These are phyloP conservation scores for Uloborus diversus DNA, from an alignment of 1,140 invertebrate species.

Conservation along the genomic window DNA sequence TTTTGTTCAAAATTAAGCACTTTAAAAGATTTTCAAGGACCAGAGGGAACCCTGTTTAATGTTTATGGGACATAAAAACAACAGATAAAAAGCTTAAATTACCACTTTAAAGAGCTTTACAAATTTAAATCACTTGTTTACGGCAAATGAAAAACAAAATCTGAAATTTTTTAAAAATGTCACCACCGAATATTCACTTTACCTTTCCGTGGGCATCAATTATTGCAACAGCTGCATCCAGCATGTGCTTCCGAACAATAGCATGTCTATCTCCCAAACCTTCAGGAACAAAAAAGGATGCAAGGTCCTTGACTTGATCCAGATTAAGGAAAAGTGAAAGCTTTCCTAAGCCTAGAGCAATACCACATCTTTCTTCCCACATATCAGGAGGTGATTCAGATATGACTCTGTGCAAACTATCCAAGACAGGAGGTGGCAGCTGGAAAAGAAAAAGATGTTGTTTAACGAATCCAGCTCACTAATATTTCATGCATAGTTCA, in stretches of 20 bases:
- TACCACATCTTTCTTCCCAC: slow-evolving; percentile 87
- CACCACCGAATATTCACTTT: too few relatives aligned
- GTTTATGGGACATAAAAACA: too few relatives aligned
- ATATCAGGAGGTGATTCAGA: slow-evolving; percentile 78
- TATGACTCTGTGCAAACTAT: slow-evolving; percentile 90
- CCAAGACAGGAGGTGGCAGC: slow-evolving; percentile 85
- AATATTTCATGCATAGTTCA: too few relatives aligned
- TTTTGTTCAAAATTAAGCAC: too few relatives aligned
- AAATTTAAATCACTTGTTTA: too few relatives aligned
- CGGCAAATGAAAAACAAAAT: too few relatives aligned
- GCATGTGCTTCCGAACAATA: slow-evolving; percentile 87
- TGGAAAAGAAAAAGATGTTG: slow-evolving; percentile 66
- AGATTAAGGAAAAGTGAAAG: slow-evolving; percentile 77
- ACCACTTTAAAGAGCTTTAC: too few relatives aligned
- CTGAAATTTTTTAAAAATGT: too few relatives aligned
- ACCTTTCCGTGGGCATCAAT: slow-evolving; percentile 85
- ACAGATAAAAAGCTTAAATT: too few relatives aligned
- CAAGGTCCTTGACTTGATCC: slow-evolving; percentile 75
- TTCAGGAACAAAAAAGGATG: slow-evolving; percentile 83
- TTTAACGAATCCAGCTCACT: too few relatives aligned
- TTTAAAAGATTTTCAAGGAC: too few relatives aligned
- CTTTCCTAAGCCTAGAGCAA: slow-evolving; percentile 81
- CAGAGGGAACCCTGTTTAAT: too few relatives aligned
- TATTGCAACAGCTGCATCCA: slow-evolving; percentile 88
- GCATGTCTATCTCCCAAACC: slow-evolving; percentile 87